Percentiles rank a stretch among this genome's conserved stretches.
phyloP scores from a whole-genome alignment of 2,113 vertebrate species.

The Salvelinus sp. region DNA sequence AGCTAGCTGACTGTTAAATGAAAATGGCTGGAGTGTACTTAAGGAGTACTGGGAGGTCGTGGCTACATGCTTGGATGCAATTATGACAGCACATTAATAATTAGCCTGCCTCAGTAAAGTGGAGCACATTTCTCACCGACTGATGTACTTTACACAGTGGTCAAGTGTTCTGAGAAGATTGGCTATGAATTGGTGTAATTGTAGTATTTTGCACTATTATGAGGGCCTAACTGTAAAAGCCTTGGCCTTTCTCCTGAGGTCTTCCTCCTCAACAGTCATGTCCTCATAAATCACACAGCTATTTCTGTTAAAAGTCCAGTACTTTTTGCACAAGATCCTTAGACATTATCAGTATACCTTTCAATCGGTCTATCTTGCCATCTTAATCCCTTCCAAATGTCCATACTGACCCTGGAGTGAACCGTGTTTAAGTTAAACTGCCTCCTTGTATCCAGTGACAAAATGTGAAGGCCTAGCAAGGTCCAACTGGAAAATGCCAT shows the following conservation, averaged over 20 bases:
- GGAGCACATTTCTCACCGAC: constrained; percentile 43
- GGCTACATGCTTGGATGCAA: constrained; percentile 25
- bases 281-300: constrained; percentile 17
- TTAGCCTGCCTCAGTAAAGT: constrained; percentile 47
- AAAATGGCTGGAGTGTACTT: constrained; percentile 29
- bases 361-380: constrained; percentile 54
- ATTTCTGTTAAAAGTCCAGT: constrained; percentile 44
- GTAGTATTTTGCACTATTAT: no score
- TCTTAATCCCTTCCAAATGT: constrained; percentile 42
- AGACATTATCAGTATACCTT: constrained; percentile 60
- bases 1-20: constrained; percentile 19
- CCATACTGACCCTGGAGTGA: not conserved
- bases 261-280: constrained; percentile 25
- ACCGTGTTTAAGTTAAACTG: not conserved
- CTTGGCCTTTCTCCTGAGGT: constrained; percentile 59
- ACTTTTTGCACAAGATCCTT: constrained; percentile 50
- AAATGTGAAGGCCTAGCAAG: not conserved
- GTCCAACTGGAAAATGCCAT: constrained; percentile 20
- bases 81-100: constrained; percentile 46
- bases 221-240: constrained; percentile 52
- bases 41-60: constrained; percentile 6
- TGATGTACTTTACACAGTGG: constrained; percentile 40
- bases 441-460: not conserved
- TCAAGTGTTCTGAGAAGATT: constrained; percentile 19
- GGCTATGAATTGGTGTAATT: constrained; percentile 33